phyloP scores from a whole-genome alignment of 1,140 invertebrate genomes.

The Trichogramma pretiosum region DNA sequence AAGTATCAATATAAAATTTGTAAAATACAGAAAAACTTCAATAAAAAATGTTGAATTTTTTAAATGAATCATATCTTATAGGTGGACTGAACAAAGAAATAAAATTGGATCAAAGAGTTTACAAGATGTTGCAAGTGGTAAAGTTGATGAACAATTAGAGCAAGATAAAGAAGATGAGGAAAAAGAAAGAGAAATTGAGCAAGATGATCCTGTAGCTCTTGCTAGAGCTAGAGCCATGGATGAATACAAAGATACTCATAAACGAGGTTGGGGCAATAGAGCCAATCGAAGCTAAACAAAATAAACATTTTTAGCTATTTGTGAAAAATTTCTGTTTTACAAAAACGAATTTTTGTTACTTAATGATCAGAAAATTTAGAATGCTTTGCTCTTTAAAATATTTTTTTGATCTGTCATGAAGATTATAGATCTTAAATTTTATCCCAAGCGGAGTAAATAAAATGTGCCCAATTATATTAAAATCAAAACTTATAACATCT shows the following conservation, averaged over 20 bases:
- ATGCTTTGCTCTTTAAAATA: too few species aligned
- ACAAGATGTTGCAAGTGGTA: constrained; percentile 24
- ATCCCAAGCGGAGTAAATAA: too few species aligned
- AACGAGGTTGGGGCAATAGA: constrained; percentile 80
- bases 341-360: too few species aligned
- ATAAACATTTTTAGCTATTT: neutral
- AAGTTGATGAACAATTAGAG: constrained; percentile 9
- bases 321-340: neutral
- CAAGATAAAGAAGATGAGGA: constrained; percentile 33
- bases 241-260: constrained; percentile 87
- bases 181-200: constrained; percentile 55
- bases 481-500: too few species aligned
- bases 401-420: too few species aligned
- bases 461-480: too few species aligned
- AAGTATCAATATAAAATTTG: constrained; percentile 41
- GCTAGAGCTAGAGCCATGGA: constrained; percentile 65
- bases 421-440: too few species aligned
- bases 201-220: constrained; percentile 69
- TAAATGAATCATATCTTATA: constrained; percentile 14
- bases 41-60: too few species aligned
- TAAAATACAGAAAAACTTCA: too few species aligned
- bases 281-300: constrained; percentile 68
- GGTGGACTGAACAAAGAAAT: constrained; percentile 35
- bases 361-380: too few species aligned
- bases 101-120: constrained; percentile 24